These are phyloP conservation scores for Xylocampa areola DNA, from an alignment of 2,888 invertebrate species.

Conservation along the genomic window DNA sequence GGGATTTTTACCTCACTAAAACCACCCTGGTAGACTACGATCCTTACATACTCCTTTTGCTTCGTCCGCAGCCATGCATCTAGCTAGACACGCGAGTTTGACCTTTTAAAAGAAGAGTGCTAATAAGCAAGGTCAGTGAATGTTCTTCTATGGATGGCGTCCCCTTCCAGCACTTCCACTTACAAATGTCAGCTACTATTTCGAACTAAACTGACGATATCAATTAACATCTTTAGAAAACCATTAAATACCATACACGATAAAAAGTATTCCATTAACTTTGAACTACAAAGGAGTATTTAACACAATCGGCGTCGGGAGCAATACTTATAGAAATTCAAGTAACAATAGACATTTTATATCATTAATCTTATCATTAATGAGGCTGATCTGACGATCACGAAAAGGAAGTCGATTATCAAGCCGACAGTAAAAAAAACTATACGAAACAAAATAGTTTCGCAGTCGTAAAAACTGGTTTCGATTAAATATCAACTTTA, in stretches of 20 bases:
- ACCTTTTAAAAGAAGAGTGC: too few species aligned
- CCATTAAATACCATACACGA: slow-evolving; percentile 17
- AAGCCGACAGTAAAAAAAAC: slow-evolving; percentile 38
- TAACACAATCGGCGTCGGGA: slow-evolving; percentile 25
- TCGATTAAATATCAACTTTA: slow-evolving; percentile 11
- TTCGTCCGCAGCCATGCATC: too few species aligned
- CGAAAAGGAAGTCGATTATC: slow-evolving; percentile 53
- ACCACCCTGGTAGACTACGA: too few species aligned
- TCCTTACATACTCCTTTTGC: too few species aligned
- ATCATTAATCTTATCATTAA: slow-evolving; percentile 82
- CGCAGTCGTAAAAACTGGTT: background rate
- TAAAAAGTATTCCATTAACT: slow-evolving; percentile 6
- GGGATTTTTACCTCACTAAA: too few species aligned
- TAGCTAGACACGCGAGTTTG: too few species aligned
- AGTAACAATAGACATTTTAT: slow-evolving; percentile 66
- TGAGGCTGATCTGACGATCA: slow-evolving; percentile 68
- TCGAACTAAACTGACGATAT: slow-evolving; percentile 11
- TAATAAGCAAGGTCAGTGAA: too few species aligned
- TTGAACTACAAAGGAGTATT: slow-evolving; percentile 24
- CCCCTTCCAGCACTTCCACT: too few species aligned
- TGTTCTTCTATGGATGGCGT: too few species aligned
- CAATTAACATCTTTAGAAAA: slow-evolving; percentile 28
- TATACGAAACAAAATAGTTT: slow-evolving; percentile 40
- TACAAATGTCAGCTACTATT: slow-evolving; percentile 8
- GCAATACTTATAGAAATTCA: slow-evolving; percentile 40